A percentile compares a stretch with the other conserved stretches of the same genome.
Evolutionary conservation across 2,797 vertebrate genomes (phyloP).

Genomic region (Gallirallus australis): DNA sequence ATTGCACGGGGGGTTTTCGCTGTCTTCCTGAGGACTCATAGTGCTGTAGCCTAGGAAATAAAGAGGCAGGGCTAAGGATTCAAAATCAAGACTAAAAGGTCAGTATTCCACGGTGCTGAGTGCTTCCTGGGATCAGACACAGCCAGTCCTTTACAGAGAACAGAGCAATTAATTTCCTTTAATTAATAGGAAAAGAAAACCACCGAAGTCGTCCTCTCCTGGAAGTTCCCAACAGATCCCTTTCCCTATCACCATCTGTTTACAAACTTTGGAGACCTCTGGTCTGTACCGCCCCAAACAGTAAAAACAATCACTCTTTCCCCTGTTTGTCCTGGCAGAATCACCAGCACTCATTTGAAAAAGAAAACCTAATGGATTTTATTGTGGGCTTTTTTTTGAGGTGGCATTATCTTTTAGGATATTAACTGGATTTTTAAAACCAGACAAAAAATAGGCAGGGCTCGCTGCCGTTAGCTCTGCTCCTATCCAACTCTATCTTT

Average conservation of each 20-base stretch:
- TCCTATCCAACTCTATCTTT: background rate
- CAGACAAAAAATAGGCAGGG: background rate
- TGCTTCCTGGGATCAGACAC: background rate
- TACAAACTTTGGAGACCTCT: background rate
- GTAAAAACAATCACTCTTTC: background rate
- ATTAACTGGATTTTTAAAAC: background rate
- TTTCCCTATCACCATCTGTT: background rate
- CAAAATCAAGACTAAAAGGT: background rate
- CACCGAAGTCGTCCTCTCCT: background rate
- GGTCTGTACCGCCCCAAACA: background rate
- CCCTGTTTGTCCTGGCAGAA: background rate
- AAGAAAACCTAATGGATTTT: background rate
- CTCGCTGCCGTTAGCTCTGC: background rate
- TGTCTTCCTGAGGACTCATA: conserved; percentile 99
- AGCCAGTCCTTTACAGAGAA: background rate
- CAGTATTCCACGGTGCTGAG: background rate
- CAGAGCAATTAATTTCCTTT: background rate
- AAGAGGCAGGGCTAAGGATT: background rate
- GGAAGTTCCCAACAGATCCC: background rate
- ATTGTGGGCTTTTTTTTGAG: background rate
- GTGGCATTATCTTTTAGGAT: background rate
- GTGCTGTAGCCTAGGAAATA: conserved; percentile 91
- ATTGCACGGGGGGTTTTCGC: conserved; percentile 95
- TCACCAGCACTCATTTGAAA: background rate
- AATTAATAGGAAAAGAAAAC: background rate